Evolutionary conservation across 2,888 invertebrate species (phyloP).

Genomic region (Invenusta paracnida): DNA sequence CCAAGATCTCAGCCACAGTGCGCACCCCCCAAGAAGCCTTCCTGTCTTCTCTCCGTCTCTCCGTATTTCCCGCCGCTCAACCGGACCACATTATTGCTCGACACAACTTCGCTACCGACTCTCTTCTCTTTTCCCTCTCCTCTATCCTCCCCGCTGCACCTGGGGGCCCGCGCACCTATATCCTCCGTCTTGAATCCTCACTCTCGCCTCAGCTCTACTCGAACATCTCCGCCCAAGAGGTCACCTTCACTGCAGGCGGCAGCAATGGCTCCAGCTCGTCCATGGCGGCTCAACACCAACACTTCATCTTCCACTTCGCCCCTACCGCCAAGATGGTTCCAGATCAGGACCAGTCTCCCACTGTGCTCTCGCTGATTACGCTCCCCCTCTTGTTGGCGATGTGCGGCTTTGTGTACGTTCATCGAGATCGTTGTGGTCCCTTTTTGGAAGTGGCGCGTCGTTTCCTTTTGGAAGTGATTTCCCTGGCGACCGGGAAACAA

Average conservation of each 20-base stretch:
- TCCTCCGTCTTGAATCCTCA: conserved; percentile 22
- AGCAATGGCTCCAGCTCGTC: background rate
- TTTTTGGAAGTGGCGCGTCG: background rate
- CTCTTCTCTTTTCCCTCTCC: conserved; percentile 23
- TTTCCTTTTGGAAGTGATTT: background rate
- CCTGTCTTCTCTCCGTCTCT: conserved; percentile 23
- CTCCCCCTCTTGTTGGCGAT: background rate
- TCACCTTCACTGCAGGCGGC: conserved; percentile 13
- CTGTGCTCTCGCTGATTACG: background rate
- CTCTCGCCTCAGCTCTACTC: conserved; percentile 22
- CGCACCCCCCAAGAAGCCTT: background rate
- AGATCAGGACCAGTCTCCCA: conserved; percentile 6
- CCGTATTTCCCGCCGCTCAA: conserved; percentile 34
- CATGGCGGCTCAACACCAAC: background rate
- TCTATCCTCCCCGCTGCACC: background rate
- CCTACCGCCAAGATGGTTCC: background rate
- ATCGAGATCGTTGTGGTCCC: background rate
- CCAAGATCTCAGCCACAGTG: conserved; percentile 34
- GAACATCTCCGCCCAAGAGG: conserved; percentile 32
- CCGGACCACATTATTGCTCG: conserved; percentile 32
- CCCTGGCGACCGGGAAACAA: background rate
- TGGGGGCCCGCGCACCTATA: background rate
- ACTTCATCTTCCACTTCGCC: conserved; percentile 20
- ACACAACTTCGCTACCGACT: conserved; percentile 32
- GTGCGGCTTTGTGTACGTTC: background rate